Evolutionary conservation across 1,140 invertebrate genomes (phyloP).

Genomic region (Heliconius melpomene): DNA sequence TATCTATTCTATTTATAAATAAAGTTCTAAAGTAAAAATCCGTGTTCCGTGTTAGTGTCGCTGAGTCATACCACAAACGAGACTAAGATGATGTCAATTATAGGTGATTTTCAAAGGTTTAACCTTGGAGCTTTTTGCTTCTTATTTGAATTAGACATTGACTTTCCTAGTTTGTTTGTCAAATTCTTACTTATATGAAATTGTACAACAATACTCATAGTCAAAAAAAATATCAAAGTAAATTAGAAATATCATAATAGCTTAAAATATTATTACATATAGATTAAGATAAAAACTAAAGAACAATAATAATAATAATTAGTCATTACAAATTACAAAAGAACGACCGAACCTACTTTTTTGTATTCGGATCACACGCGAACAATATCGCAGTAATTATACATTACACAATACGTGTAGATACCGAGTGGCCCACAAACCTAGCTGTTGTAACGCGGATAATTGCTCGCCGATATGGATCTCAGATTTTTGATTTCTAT

Average conservation of each 20-base stretch:
- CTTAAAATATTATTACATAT: not conserved
- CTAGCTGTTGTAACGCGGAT: slow-evolving; percentile 48
- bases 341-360: slow-evolving; percentile 27
- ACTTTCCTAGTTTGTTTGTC: not conserved
- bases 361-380: slow-evolving; percentile 42
- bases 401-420: slow-evolving; percentile 56
- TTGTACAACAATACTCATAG: not conserved
- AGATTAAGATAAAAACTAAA: not conserved
- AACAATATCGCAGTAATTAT: slow-evolving; percentile 50
- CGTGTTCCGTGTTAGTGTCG: not conserved
- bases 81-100: slow-evolving; percentile 6
- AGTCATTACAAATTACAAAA: slow-evolving; percentile 28
- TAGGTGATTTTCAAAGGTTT: not conserved
- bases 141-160: not conserved
- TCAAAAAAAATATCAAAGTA: not conserved
- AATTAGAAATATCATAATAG: not conserved
- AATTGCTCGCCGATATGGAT: slow-evolving; percentile 34
- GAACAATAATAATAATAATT: slow-evolving; percentile 15
- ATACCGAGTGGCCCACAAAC: slow-evolving; percentile 61
- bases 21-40: not conserved
- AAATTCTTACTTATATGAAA: too few relatives aligned
- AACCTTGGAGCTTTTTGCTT: not conserved
- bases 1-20: not conserved
- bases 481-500: slow-evolving; percentile 19
- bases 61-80: not conserved